These are phyloP conservation scores for Oscheius sp. DNA, from an alignment of 2,888 invertebrate genomes.

Conservation along the genomic window DNA sequence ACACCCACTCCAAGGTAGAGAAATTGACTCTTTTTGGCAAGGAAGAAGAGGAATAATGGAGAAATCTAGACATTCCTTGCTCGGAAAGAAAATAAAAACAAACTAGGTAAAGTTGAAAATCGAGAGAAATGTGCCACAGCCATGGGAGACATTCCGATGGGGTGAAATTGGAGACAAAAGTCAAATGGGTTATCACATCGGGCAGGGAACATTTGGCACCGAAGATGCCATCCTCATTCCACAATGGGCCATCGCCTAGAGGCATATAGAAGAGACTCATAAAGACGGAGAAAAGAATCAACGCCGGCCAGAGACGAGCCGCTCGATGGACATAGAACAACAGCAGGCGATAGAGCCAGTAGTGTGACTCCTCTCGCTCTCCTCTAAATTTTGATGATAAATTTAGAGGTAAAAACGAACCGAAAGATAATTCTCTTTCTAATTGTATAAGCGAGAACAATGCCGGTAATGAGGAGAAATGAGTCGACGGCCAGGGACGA, in stretches of 20 bases:
- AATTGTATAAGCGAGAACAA: constrained; percentile 50
- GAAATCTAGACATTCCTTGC: constrained; percentile 37
- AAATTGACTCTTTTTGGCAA: constrained; percentile 28
- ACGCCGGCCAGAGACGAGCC: constrained; percentile 46
- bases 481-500: constrained; percentile 64
- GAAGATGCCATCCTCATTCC: constrained; percentile 54
- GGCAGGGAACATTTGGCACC: constrained; percentile 51
- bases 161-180: constrained; percentile 56
- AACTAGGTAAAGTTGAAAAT: constrained; percentile 62
- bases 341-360: background rate
- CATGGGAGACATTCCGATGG: constrained; percentile 62
- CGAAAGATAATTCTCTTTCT: constrained; percentile 45
- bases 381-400: background rate
- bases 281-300: constrained; percentile 43
- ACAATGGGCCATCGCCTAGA: constrained; percentile 53
- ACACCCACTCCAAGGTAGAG: constrained; percentile 25
- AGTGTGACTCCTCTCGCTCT: background rate
- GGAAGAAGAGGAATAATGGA: constrained; percentile 45
- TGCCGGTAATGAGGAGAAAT: constrained; percentile 60
- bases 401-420: constrained; percentile 16
- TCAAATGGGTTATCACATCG: constrained; percentile 54
- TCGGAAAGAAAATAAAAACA: background rate
- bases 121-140: constrained; percentile 64
- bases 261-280: constrained; percentile 44
- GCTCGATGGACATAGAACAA: constrained; percentile 41